A percentile compares a stretch with the other conserved stretches of the same genome.
Evolutionary conservation across 2,113 vertebrate genomes (phyloP).

Genomic region (Trogon melanurus): DNA sequence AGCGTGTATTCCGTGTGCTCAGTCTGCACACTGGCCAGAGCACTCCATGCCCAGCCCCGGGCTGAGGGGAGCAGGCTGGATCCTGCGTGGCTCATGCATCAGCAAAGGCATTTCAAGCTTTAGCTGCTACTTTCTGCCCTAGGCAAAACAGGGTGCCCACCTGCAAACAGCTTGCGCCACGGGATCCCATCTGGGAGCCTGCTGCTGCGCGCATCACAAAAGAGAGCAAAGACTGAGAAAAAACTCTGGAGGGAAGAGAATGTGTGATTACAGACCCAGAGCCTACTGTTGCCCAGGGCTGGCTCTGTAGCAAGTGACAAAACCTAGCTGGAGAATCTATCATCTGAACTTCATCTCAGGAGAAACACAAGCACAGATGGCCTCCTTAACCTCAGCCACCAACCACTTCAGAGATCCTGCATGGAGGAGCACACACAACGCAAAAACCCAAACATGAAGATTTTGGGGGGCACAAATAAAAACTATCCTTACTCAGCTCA

Average conservation of each 20-base stretch:
- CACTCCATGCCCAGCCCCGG: accelerated
- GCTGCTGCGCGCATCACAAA: background rate
- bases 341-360: background rate
- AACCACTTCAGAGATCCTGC: background rate
- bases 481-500: background rate
- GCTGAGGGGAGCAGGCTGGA: background rate
- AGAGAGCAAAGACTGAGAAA: background rate
- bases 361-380: background rate
- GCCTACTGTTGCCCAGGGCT: background rate
- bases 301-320: background rate
- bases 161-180: background rate
- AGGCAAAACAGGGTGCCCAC: background rate
- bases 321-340: background rate
- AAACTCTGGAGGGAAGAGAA: background rate
- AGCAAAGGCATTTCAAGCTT: background rate
- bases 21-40: accelerated
- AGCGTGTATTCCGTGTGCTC: accelerated
- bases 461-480: background rate
- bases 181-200: background rate
- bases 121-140: background rate
- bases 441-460: background rate
- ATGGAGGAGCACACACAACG: accelerated
- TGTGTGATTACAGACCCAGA: background rate
- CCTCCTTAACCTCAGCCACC: background rate
- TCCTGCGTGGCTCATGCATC: background rate